A percentile compares a stretch with the other conserved stretches of the same genome.
Evolutionary conservation across 2,888 invertebrate species (phyloP).

Genomic region (Atrina japonica): DNA sequence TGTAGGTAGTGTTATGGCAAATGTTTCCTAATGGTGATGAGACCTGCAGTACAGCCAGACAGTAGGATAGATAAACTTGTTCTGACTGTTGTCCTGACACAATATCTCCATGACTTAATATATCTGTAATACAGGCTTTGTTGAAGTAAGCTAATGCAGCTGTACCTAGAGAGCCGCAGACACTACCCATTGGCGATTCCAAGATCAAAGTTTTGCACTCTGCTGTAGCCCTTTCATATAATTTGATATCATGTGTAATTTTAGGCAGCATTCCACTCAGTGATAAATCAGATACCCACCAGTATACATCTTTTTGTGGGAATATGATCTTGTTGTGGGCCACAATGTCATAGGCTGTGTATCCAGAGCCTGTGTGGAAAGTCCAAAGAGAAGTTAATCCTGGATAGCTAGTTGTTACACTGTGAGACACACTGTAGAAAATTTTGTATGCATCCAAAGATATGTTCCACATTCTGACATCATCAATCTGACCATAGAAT

Average conservation of each 20-base stretch:
- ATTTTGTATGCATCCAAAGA: constrained; percentile 45
- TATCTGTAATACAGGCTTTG: constrained; percentile 44
- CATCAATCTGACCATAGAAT: constrained; percentile 48
- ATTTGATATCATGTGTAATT: background rate
- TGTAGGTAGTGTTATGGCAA: constrained; percentile 48
- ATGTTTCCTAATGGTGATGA: constrained; percentile 37
- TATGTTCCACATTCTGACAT: constrained; percentile 57
- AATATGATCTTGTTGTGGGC: constrained; percentile 28
- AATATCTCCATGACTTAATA: background rate
- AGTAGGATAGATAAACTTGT: constrained; percentile 22
- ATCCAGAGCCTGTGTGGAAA: constrained; percentile 42
- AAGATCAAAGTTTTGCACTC: constrained; percentile 27
- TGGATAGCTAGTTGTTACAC: constrained; percentile 28
- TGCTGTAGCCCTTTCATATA: constrained; percentile 9
- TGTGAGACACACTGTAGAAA: constrained; percentile 29
- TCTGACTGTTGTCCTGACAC: too few species aligned
- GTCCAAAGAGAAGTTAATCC: constrained; percentile 43
- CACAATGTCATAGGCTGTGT: constrained; percentile 34
- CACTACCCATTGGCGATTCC: constrained; percentile 22
- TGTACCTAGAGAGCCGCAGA: constrained; percentile 41
- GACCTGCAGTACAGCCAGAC: constrained; percentile 46
- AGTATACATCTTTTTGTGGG: constrained; percentile 34
- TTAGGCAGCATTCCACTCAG: background rate
- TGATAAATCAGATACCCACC: constrained; percentile 31
- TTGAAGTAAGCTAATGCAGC: constrained; percentile 33